Conservation (phyloP, 2,797 vertebrate species). For the Fundulus diaphanus region DNA sequence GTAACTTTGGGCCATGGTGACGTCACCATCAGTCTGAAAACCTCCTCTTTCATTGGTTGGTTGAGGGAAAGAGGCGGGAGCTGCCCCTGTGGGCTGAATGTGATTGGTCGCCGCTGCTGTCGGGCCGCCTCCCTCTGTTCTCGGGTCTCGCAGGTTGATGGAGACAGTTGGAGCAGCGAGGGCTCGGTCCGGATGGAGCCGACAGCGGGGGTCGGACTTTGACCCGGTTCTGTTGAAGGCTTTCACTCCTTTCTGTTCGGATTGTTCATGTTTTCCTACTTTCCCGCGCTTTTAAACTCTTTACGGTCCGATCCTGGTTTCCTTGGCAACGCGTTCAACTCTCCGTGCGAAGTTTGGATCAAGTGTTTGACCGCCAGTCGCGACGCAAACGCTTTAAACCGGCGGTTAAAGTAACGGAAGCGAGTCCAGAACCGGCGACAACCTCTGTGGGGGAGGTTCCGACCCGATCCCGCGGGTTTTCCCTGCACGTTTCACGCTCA, state of each 20-base stretch:
- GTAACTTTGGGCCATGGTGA: neutral
- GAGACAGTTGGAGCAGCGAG: conserved; percentile 17
- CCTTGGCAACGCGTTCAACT: conserved; percentile 71
- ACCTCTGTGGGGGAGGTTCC: neutral
- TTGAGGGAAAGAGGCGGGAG: neutral
- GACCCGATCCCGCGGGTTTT: neutral
- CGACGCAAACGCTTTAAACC: conserved; percentile 11
- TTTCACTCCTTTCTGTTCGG: neutral
- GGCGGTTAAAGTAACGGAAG: neutral
- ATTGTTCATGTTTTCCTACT: neutral
- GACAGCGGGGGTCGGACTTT: conserved; percentile 14
- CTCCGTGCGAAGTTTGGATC: conserved; percentile 68
- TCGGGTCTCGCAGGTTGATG: conserved; percentile 57
- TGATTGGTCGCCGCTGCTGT: conserved; percentile 28
- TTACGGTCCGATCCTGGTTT: conserved; percentile 64
- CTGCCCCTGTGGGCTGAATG: accelerated
- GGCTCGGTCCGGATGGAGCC: conserved; percentile 14
- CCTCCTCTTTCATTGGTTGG: conserved; percentile 41
- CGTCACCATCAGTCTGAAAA: conserved; percentile 23
- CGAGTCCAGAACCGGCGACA: accelerated
- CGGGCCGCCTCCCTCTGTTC: neutral
- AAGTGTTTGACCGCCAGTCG: conserved; percentile 45
- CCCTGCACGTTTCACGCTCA: conserved; percentile 1
- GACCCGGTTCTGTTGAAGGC: neutral
- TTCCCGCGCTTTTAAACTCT: conserved; percentile 30